Evolutionary conservation across 2,797 vertebrate genomes (phyloP), one percentile per base, ranked within the genome.

Genomic region (Aldrovandia affinis): DNA sequence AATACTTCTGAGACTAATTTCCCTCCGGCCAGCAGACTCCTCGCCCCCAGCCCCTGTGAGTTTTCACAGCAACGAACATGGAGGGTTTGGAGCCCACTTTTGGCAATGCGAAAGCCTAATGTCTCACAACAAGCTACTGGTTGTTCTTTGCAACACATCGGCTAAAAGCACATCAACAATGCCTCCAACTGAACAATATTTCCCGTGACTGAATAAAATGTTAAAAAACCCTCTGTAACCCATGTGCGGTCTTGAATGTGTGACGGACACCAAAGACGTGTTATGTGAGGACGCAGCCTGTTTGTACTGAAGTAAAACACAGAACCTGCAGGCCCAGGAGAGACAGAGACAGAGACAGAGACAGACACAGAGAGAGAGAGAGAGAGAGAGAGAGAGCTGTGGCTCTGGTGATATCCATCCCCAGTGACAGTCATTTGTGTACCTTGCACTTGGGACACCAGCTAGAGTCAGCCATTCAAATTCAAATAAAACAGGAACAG

Each of bases 381-480:
- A n/a, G n/a, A n/a, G n/a, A n/a, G n/a, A n/a, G n/a, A n/a, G 47
- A 50, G 47, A 50, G 6, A 89, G 86, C 89, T 89, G 89, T 86
- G 88, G 81, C 89, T 88, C 89, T 88, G 50, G 55, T 33, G 12
- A 50, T 82, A 91, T 93, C 93, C 91, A 91, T 94, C 91, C 90
- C 92, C 87, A 85, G 88, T 94, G 94, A 95, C 92, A 93, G 92
- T 52, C 55, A 54, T 79, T 75, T 82, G 84, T 85, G 81, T 85
- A 82, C 81, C 75, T 68, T 82, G 47, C 81, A 79, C 84, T 79
- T 44, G 10, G 44, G 42, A 15, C 81, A 85, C 57, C 84, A 85
- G 84, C 81, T 57, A 77, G 70, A 59, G 80, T 65, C 70, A 42
- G 70, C 73, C 84, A 82, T 85, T 85, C 59, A 85, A 82, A 85